Conservation (phyloP, 2,888 invertebrate species). For the Tiliacea aurago region DNA sequence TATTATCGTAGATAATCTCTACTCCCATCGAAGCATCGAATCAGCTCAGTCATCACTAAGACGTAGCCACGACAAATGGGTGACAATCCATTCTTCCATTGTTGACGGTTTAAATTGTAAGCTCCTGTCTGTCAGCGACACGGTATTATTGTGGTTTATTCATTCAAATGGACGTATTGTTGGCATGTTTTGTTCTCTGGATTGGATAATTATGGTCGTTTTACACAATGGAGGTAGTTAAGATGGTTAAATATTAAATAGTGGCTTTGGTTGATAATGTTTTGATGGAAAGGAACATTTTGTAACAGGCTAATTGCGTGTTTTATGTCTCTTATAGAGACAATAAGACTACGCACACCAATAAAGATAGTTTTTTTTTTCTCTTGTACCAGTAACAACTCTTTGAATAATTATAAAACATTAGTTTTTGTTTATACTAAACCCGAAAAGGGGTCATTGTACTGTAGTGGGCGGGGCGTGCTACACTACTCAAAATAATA, state of each 20-base stretch:
- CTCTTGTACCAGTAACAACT: not conserved
- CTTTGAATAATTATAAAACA: not conserved
- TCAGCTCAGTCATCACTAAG: conserved; percentile 29
- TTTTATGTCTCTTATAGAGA: not conserved
- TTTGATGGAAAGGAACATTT: conserved; percentile 1
- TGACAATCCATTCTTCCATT: conserved; percentile 58
- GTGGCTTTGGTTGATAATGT: conserved; percentile 37
- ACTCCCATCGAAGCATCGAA: conserved; percentile 22
- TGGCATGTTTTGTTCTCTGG: conserved; percentile 60
- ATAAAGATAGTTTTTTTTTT: not conserved
- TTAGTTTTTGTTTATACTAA: no score
- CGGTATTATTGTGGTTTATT: conserved; percentile 58
- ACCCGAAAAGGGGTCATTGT: no score
- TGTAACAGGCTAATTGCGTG: conserved; percentile 1
- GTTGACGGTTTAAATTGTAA: conserved; percentile 66
- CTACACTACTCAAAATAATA: no score
- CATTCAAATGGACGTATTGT: conserved; percentile 63
- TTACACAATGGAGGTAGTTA: conserved; percentile 39
- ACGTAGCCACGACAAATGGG: conserved; percentile 63
- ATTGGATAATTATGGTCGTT: conserved; percentile 59
- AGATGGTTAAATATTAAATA: conserved; percentile 32
- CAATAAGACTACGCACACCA: not conserved
- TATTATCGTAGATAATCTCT: no score
- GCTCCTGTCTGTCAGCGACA: conserved; percentile 61
- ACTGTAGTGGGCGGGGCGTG: no score